Base-by-base conservation (phyloP, 2,797 vertebrate species). In the Pterois miles region DNA sequence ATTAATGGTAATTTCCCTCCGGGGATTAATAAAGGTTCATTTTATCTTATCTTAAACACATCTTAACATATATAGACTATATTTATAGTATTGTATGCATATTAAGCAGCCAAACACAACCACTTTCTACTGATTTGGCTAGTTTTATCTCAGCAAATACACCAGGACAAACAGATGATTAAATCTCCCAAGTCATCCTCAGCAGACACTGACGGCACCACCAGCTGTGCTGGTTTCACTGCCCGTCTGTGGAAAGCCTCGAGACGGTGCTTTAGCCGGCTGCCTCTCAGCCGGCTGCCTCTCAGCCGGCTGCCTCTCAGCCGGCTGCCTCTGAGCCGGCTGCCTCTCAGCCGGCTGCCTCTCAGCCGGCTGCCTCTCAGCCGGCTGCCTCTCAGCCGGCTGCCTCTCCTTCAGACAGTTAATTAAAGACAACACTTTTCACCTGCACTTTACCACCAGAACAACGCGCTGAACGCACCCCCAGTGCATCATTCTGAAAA, bases 141-240 rank as follows among this genome's bases (percentile, higher is more conserved):
- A 20, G 20, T 52, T 59, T 65, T 33, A 38, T 80, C 54, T 57
- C 53, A 25, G 65, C 29, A 62, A 67, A 71, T 29, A 11, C 65
- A 75, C 6, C 16, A 64, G 79, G 74, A 78, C 83, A 83, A 82
- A 83, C 78, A 76, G 80, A 69, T 52, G 73, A 85, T 60, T 6
- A 62, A 74, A 50, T 20, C 48, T 71, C 66, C 65, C 53, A 40
- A n/a, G 54, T 66, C n/a, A 23, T 78, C 48, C 34, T 82, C 64
- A 68, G 12, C 84, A 78, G 56, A 62, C 54, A 9, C 27, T 18
- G 18, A 33, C 56, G 25, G 50, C 29, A 10, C 13, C 1, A 71
- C 58, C 76, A 76, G 78, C 82, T 85, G 84, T 10, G 71, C 31
- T 8, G 53, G 53, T 71, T 38, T 43, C 69, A 72, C 71, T 76